Conservation (phyloP, 1,140 invertebrate genomes). For the Aradophagus sp. region DNA sequence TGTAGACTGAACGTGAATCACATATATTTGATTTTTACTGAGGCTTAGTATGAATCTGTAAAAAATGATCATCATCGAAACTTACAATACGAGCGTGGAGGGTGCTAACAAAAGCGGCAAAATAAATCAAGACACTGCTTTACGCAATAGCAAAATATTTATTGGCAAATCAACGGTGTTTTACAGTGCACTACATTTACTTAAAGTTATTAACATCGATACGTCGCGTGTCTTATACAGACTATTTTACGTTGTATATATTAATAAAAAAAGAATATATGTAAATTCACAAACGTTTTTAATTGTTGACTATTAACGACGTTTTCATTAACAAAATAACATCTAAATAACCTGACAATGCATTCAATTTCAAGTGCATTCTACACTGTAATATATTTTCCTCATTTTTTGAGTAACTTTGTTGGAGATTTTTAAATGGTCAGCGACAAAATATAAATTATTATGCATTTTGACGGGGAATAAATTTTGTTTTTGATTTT, state of each 20-base stretch:
- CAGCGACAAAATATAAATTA: too few relatives aligned
- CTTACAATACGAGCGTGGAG: slow-evolving; percentile 23
- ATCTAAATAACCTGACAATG: slow-evolving; percentile 37
- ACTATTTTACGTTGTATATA: slow-evolving; percentile 45
- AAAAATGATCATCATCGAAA: slow-evolving; percentile 5
- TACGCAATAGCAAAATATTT: slow-evolving; percentile 73
- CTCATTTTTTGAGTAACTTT: slow-evolving; percentile 3
- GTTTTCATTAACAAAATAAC: slow-evolving; percentile 45
- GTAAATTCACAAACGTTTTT: slow-evolving; percentile 42
- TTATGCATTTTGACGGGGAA: too few relatives aligned
- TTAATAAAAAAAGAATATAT: slow-evolving; percentile 56
- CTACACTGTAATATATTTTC: slow-evolving; percentile 20
- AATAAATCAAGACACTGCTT: slow-evolving; percentile 72
- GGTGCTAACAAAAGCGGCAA: slow-evolving; percentile 69
- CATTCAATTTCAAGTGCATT: slow-evolving; percentile 26
- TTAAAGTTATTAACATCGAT: slow-evolving; percentile 64
- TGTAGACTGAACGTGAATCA: too few relatives aligned
- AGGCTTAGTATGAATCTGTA: slow-evolving; percentile 15
- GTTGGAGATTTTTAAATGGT: slow-evolving; percentile 13
- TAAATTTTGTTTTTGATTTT: too few relatives aligned
- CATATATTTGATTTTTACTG: too few relatives aligned
- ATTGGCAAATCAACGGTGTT: slow-evolving; percentile 71
- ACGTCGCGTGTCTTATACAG: slow-evolving; percentile 55
- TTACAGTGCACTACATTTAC: slow-evolving; percentile 68
- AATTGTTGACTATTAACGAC: slow-evolving; percentile 58